Evolutionary conservation across 2,797 vertebrate species (phyloP).

Genomic region (Sebastes iracundus): DNA sequence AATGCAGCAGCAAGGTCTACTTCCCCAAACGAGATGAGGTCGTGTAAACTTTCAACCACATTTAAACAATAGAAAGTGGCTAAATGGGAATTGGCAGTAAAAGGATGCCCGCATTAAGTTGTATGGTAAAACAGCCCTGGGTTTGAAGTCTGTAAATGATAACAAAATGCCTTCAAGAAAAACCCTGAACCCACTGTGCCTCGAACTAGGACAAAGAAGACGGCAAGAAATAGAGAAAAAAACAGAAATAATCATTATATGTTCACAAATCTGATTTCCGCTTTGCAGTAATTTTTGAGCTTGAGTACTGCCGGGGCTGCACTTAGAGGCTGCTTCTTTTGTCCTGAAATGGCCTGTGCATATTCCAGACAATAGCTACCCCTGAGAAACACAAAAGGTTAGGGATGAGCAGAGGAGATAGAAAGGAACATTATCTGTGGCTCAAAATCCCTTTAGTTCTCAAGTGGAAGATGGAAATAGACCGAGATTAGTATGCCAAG

Average conservation of each 20-base stretch:
- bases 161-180: not conserved
- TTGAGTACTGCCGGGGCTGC: constrained; percentile 5
- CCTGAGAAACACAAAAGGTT: constrained; percentile 68
- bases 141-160: not conserved
- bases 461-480: constrained; percentile 67
- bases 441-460: constrained; percentile 68
- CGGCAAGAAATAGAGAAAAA: not conserved
- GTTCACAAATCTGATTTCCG: constrained; percentile 19
- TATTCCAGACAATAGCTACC: constrained; percentile 63
- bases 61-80: not conserved
- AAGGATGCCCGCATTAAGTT: not conserved
- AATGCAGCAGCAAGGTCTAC: not conserved
- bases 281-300: constrained; percentile 5
- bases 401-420: constrained; percentile 56
- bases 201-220: not conserved
- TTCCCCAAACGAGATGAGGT: too few species aligned
- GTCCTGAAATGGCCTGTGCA: constrained; percentile 48
- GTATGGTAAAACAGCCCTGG: not conserved
- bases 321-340: constrained; percentile 35
- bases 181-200: not conserved
- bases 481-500: constrained; percentile 59
- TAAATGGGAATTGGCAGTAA: not conserved
- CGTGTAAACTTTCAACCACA: not conserved
- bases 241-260: not conserved
- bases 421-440: constrained; percentile 64